Conservation (phyloP, 2,888 invertebrate species). For the Rhaphigaster nebulosa region DNA sequence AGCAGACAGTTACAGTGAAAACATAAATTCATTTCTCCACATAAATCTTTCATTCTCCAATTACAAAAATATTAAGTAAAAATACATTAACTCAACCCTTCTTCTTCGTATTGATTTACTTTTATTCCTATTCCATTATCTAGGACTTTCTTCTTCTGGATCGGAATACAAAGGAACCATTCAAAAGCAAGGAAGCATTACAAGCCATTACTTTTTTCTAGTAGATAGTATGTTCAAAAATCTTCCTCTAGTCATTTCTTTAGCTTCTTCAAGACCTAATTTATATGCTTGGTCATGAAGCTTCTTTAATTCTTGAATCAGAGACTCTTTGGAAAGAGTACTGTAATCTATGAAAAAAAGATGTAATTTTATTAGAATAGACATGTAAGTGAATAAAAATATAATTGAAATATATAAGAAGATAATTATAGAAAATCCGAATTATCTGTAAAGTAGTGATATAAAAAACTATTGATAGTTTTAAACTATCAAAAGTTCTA, state of each 20-base stretch:
- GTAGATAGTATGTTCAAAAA: constrained; percentile 82
- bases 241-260: constrained; percentile 96
- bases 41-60: neutral
- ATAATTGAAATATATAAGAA: constrained; percentile 24
- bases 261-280: constrained; percentile 93
- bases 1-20: neutral
- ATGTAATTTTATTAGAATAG: constrained; percentile 37
- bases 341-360: constrained; percentile 77
- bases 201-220: constrained; percentile 61
- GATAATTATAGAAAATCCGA: neutral
- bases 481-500: too few relatives aligned
- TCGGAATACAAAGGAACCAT: neutral
- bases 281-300: constrained; percentile 95
- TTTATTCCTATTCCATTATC: neutral
- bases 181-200: neutral
- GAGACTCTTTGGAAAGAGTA: constrained; percentile 81
- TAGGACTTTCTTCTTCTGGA: neutral
- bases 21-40: neutral
- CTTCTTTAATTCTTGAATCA: constrained; percentile 94
- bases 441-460: too few relatives aligned
- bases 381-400: neutral
- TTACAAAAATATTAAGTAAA: neutral
- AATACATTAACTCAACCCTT: neutral
- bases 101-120: neutral
- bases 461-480: too few relatives aligned